Evolutionary conservation across 2,888 invertebrate genomes (phyloP), one percentile per base, ranked within the genome.

Genomic region (Acleris emargana): DNA sequence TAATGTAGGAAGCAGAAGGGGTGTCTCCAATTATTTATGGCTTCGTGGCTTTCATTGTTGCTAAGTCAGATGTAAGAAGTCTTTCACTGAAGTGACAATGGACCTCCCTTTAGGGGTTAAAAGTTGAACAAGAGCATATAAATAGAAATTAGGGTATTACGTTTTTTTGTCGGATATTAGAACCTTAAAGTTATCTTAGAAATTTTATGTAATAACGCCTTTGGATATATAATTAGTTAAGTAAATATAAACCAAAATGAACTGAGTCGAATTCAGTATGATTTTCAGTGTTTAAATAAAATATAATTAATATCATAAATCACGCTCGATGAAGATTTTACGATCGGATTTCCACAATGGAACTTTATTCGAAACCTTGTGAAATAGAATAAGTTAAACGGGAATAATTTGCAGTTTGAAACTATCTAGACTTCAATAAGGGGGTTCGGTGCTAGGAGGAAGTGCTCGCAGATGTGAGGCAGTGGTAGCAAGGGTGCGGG

Each of bases 361-460:
- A 78, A 80, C 72, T 64, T 64, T 45, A 50, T 67, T 52, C 28
- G 38, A 45, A 57, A 52, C 60, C 50, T 67, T 68, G 68, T 25
- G 54, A 69, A 64, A 67, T 68, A 62, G 64, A 68, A 71, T 71
- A 82, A 82, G 80, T 81, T 78, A 76, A 79, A 80, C 76, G 71
- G 69, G 75, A 80, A 84, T 81, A 81, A 82, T 74, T 79, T 74
- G 82, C 73, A 80, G 77, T 84, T 86, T 75, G 67, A 77, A 87
- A 88, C 84, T 86, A 88, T 87, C 81, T 84, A 86, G 83, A 84
- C 79, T 81, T 80, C 76, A 78, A 81, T 81, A 81, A 76, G 72
- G 72, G 80, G 84, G 81, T 81, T 83, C 80, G 77, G 79, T 82
- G 78, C 84, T 80, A 78, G 63, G 71, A 83, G 82, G 81, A 83